A percentile compares a stretch with the other conserved stretches of the same genome.
Conservation (phyloP, 2,113 vertebrate species). For the Nycticorax nycticorax region DNA sequence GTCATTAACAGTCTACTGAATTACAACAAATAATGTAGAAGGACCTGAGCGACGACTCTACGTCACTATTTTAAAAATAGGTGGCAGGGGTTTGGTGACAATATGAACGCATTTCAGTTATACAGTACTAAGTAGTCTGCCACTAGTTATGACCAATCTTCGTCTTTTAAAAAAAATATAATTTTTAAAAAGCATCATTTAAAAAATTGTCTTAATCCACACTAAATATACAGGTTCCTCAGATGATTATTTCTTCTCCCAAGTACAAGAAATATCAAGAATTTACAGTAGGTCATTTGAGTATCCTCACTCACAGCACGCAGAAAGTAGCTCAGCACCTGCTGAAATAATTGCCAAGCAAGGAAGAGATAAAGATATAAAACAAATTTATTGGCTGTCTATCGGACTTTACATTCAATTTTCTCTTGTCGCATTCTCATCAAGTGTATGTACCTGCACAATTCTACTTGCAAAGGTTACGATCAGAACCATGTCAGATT, state of each 20-base stretch:
- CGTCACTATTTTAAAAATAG: not conserved
- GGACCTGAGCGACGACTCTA: not conserved
- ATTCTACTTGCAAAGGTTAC: not conserved
- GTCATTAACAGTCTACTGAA: not conserved
- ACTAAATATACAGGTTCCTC: not conserved
- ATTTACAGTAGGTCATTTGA: constrained; percentile 37
- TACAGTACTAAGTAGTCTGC: not conserved
- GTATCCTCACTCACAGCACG: not conserved
- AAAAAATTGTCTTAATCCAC: not conserved
- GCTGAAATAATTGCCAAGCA: constrained; percentile 38
- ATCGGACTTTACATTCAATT: constrained; percentile 41
- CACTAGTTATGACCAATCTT: not conserved
- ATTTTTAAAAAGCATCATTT: not conserved
- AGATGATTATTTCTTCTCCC: not conserved
- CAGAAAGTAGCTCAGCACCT: constrained; percentile 23
- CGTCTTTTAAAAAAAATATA: not conserved
- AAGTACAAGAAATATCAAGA: constrained; percentile 35
- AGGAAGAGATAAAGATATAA: constrained; percentile 48
- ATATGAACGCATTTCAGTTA: not conserved
- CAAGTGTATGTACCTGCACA: not conserved
- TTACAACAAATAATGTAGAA: not conserved
- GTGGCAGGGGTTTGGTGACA: not conserved
- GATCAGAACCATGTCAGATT: not conserved
- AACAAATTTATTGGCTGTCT: constrained; percentile 42
- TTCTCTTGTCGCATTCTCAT: constrained; percentile 35